Percentiles rank a stretch among this genome's conserved stretches.
phyloP scores from a whole-genome alignment of 2,888 invertebrate genomes.

The Drosophila meridionalis region DNA sequence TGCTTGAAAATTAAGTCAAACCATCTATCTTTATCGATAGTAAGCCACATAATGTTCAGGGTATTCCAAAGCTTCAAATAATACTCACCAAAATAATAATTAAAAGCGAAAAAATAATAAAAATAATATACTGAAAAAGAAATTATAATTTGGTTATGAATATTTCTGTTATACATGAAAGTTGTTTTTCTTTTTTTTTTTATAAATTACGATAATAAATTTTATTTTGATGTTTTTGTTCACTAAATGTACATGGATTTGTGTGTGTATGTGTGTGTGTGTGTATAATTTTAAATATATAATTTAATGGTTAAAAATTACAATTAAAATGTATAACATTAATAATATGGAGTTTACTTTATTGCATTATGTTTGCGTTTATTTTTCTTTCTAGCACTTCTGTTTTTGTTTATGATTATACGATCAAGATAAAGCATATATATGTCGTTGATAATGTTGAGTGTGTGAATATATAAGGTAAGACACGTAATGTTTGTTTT shows the following conservation, averaged over 20 bases:
- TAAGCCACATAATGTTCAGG: background rate
- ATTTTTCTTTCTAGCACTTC: conserved; percentile 53
- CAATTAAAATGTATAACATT: conserved; percentile 66
- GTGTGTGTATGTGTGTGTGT: conserved; percentile 46
- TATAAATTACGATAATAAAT: conserved; percentile 70
- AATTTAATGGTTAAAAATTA: conserved; percentile 73
- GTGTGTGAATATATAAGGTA: conserved; percentile 57
- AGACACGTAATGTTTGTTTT: conserved; percentile 60
- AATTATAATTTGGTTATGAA: conserved; percentile 13
- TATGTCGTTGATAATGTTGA: conserved; percentile 74
- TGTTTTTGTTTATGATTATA: conserved; percentile 38
- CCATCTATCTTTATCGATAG: background rate
- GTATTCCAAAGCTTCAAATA: background rate
- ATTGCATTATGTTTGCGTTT: conserved; percentile 51
- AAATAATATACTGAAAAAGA: conserved; percentile 21
- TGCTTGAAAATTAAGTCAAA: no score
- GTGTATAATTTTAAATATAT: conserved; percentile 54
- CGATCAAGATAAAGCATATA: conserved; percentile 67
- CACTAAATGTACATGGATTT: conserved; percentile 71
- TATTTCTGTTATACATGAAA: conserved; percentile 16
- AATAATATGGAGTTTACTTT: conserved; percentile 67
- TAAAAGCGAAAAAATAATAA: conserved; percentile 9
- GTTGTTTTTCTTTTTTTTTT: conserved; percentile 20
- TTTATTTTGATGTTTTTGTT: conserved; percentile 65
- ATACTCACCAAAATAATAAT: conserved; percentile 38